These are phyloP conservation scores for Prunella strophiata DNA, from an alignment of 2,797 vertebrate species.

Conservation along the genomic window DNA sequence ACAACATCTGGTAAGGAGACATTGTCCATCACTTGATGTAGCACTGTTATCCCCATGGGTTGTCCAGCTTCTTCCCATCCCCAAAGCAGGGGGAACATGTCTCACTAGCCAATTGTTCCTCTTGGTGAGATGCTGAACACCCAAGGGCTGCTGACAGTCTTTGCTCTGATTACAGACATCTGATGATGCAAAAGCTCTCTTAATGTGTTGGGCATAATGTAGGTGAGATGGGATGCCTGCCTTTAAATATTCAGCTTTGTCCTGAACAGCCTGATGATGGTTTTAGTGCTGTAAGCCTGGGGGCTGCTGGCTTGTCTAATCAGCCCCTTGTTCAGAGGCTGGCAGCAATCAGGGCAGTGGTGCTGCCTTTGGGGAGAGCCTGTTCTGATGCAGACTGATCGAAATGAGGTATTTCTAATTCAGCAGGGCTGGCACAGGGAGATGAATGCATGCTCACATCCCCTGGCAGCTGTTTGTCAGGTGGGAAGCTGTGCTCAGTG, in stretches of 20 bases:
- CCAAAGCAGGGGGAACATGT: not conserved
- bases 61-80: not conserved
- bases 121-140: not conserved
- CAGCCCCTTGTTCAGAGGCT: not conserved
- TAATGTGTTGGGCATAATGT: accelerated
- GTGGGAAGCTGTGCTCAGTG: not conserved
- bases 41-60: not conserved
- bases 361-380: not conserved
- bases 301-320: not conserved
- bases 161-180: not conserved
- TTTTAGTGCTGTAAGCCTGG: not conserved
- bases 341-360: not conserved
- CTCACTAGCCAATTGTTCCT: accelerated
- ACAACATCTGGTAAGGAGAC: not conserved
- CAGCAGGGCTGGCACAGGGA: not conserved
- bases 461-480: not conserved
- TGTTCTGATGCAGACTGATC: not conserved
- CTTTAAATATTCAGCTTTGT: not conserved
- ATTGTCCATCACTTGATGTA: not conserved
- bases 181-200: not conserved
- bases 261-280: not conserved
- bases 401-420: not conserved
- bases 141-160: not conserved
- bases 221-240: not conserved
- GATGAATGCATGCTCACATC: not conserved